Evolutionary conservation across 2,797 vertebrate species (phyloP).

Genomic region (Ptychobarbus kaznakovi): DNA sequence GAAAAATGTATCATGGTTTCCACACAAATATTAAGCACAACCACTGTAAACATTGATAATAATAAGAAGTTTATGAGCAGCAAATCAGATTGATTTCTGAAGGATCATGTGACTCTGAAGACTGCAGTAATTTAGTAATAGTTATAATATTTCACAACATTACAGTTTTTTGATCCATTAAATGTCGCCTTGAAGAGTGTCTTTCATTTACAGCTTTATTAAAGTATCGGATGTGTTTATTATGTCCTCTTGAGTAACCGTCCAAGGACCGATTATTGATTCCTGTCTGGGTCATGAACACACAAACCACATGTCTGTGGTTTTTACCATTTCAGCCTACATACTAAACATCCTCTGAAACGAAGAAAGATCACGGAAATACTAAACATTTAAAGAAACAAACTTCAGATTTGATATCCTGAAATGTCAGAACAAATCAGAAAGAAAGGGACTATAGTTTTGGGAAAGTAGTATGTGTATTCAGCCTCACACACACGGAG

Average conservation of each 20-base stretch:
- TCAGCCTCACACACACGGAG: background rate
- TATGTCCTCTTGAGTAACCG: background rate
- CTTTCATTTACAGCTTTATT: slow-evolving; percentile 3
- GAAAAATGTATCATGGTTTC: background rate
- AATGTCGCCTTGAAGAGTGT: background rate
- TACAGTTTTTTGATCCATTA: background rate
- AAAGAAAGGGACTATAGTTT: background rate
- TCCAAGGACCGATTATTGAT: slow-evolving; percentile 58
- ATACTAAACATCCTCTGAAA: background rate
- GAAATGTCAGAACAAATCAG: background rate
- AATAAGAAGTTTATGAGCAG: background rate
- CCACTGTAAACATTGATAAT: background rate
- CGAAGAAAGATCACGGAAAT: background rate
- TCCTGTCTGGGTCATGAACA: slow-evolving; percentile 43
- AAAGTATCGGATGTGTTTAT: background rate
- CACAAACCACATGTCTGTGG: slow-evolving; percentile 10
- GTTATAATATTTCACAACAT: background rate
- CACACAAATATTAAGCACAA: background rate
- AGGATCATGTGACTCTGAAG: background rate
- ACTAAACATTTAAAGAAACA: background rate
- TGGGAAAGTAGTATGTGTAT: slow-evolving; percentile 11
- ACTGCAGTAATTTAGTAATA: background rate
- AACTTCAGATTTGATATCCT: background rate
- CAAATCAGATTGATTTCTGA: background rate
- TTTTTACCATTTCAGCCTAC: background rate